Evolutionary conservation across 2,888 invertebrate species (phyloP), one percentile per base, ranked within the genome.

Genomic region (Apotomis capreana): DNA sequence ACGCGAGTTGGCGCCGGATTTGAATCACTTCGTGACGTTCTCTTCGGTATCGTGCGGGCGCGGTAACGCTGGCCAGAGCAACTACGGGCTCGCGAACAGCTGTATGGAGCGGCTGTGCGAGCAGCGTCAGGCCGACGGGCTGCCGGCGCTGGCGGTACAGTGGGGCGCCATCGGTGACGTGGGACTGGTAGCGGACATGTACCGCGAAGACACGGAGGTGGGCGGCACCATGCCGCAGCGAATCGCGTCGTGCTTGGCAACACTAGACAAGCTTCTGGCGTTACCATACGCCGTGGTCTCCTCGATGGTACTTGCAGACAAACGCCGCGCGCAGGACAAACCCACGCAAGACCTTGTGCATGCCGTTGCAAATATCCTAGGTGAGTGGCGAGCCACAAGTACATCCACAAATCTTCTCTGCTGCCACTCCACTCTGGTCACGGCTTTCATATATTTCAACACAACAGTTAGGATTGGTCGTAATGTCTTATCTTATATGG

Each of bases 21-120:
- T 97, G 77, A 98, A 98, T 83, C 97, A 98, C 94, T 99, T 99
- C 87, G 98, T 99, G 68, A 97, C 95, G 74, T 99, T 99, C 94
- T 99, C 99, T 54, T 98, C 98, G 60, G 97, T 99, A 73, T 97
- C 98, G 52, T 98, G 99, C 90, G 99, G 99, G n/a, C 96, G 99
- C 78, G 99, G 99, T 75, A 99, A 99, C 91, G 95, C 97, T 62
- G 99, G 99, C 5, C 99, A 99, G 93, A 95, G 97, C 74, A 99
- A 99, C 93, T 99, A 99, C 87, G 99, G 99, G 69, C 95, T 97
- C 80, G 98, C 99, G 68, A 99, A 99, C 93, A 98, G 99, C 0
- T 96, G 96, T 58, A n/a, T n/a, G n/a, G n/a, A n/a, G n/a, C n/a
- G n/a, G n/a, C n/a, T n/a, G n/a, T n/a, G n/a, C n/a, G n/a, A 98